Percentiles rank a stretch among this genome's conserved stretches.
These are phyloP conservation scores for Scalopus aquaticus DNA, from an alignment of 2,113 vertebrate genomes.

Conservation along the genomic window DNA sequence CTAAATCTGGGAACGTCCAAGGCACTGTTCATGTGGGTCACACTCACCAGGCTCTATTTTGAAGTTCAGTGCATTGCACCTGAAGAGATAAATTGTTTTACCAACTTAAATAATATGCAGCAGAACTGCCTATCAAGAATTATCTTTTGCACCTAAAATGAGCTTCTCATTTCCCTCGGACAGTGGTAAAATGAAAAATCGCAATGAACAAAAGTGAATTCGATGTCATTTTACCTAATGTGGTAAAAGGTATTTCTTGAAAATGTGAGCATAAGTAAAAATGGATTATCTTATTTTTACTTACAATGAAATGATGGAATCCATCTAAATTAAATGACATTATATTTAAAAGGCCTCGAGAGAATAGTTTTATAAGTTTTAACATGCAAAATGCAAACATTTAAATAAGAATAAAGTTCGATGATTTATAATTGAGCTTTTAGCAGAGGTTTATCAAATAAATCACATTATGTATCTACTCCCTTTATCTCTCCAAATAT, in stretches of 20 bases:
- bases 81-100: conserved; percentile 6
- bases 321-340: conserved; percentile 21
- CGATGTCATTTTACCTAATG: conserved; percentile 71
- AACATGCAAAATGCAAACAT: background rate
- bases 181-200: conserved; percentile 33
- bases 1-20: background rate
- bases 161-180: conserved; percentile 57
- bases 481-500: conserved; percentile 41
- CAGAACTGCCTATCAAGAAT: conserved; percentile 40
- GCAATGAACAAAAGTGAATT: conserved; percentile 54
- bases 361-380: background rate
- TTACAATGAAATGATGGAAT: conserved; percentile 41
- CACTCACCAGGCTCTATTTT: background rate
- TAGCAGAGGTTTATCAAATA: conserved; percentile 3
- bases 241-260: conserved; percentile 54
- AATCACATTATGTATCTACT: conserved; percentile 13
- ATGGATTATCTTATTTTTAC: conserved; percentile 56
- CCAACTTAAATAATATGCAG: conserved; percentile 57
- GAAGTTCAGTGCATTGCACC: conserved; percentile 21
- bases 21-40: background rate
- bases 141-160: conserved; percentile 64
- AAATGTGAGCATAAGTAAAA: conserved; percentile 63
- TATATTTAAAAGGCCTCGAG: conserved; percentile 48
- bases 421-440: conserved; percentile 45
- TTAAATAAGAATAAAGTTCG: conserved; percentile 31